Conservation (phyloP, 2,113 vertebrate species). For the Microcebus griseorufus region DNA sequence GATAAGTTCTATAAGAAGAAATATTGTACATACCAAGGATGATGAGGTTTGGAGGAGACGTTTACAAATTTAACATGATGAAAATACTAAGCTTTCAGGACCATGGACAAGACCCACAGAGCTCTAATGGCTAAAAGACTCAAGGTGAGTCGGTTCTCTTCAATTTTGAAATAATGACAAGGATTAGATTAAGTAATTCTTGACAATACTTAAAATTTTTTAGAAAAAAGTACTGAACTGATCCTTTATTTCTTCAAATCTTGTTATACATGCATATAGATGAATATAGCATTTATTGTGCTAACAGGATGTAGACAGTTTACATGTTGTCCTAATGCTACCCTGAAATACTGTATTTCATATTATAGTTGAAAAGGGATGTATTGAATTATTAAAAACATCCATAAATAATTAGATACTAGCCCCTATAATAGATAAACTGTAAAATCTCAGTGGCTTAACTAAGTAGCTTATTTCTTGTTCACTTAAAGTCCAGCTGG, state of each 20-base stretch:
- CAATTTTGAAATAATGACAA: slow-evolving; percentile 25
- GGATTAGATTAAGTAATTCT: not conserved
- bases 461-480: not conserved
- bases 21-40: not conserved
- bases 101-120: not conserved
- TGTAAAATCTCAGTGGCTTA: slow-evolving; percentile 31
- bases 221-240: not conserved
- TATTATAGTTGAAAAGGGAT: not conserved
- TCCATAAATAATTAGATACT: slow-evolving; percentile 6
- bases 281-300: not conserved
- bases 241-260: slow-evolving; percentile 37
- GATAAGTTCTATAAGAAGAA: not conserved
- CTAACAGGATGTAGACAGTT: not conserved
- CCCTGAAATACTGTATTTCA: not conserved
- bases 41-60: not conserved
- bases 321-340: not conserved
- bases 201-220: not conserved
- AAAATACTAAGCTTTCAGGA: slow-evolving; percentile 24
- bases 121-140: not conserved
- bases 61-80: not conserved
- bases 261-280: not conserved
- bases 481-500: not conserved
- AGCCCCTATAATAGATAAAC: not conserved
- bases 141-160: not conserved
- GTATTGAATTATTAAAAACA: not conserved